phyloP scores from a whole-genome alignment of 92 coral and sea anemone genomes.

The Phenganax subtilis region DNA sequence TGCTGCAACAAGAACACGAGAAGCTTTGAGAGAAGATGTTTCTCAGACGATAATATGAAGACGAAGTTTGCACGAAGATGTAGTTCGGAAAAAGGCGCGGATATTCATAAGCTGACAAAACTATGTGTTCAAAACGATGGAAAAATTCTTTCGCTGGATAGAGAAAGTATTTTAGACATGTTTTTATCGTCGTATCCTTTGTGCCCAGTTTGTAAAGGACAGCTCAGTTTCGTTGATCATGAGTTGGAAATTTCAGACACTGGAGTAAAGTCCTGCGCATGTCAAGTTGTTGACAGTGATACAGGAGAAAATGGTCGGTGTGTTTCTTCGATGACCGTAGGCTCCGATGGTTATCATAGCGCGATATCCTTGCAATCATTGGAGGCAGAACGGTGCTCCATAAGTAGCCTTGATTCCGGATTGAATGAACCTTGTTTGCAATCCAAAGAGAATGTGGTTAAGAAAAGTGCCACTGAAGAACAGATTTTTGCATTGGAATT shows the following conservation, averaged over 20 bases:
- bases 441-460: not conserved
- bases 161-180: conserved; percentile 21
- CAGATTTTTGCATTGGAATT: not conserved
- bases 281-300: conserved; percentile 21
- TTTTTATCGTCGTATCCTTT: conserved; percentile 23
- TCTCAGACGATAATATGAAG: not conserved
- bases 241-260: not conserved
- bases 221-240: conserved; percentile 6
- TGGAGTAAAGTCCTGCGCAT: conserved; percentile 1
- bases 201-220: conserved; percentile 29
- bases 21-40: not conserved
- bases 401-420: conserved; percentile 24
- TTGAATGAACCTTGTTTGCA: conserved; percentile 15
- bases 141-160: conserved; percentile 26
- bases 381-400: conserved; percentile 7
- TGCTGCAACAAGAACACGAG: conserved; percentile 11
- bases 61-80: not conserved
- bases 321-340: conserved; percentile 3
- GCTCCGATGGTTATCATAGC: conserved; percentile 27
- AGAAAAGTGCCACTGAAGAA: not conserved
- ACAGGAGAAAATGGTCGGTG: not conserved
- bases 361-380: conserved; percentile 26
- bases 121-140: conserved; percentile 27
- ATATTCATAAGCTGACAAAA: not conserved
- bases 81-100: conserved; percentile 21